Base-by-base conservation (phyloP, 2,113 vertebrate genomes). In the Dipodomys merriami region DNA sequence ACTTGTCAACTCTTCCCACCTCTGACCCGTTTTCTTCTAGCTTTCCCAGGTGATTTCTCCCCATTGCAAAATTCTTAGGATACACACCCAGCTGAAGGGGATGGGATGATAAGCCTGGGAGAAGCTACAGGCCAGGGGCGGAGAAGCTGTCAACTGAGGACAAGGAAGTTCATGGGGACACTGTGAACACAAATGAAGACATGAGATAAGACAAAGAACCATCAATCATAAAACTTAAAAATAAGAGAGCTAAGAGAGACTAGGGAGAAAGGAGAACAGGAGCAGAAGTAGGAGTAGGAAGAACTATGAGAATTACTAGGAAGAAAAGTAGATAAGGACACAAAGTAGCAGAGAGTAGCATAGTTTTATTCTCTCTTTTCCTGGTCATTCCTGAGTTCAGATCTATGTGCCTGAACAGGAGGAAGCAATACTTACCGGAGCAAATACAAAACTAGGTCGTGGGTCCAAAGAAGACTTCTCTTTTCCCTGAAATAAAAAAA, bases 81-180 rank as follows among this genome's bases (percentile, higher is more conserved):
- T 90, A 97, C 98, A 98, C 92, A 99, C 99, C 98, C 97, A 97
- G 2, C 91, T 84, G 86, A 99, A 97, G 77, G 98, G 96, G 83
- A 99, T 97, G 27, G 99, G 97, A 6, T 97, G 88, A 95, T 99
- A 99, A 11, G 82, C 69, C 96, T 99, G 99, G 62, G 97, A 94
- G 97, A 99, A 99, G 97, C 99, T 99, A 94, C 99, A 99, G 53
- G 99, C 99, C 33, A 97, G 29, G 27, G 93, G 15, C 19, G 68
- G 88, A 27, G 95, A 68, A 12, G 33, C 74, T 44, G 96, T 74
- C 89, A 99, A 82, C 96, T 98, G 98, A n/a, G 99, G 99, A 97
- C 99, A 99, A 6, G 91, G 88, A 95, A 97, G 96, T 74, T 99
- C 96, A 96, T 99, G 99, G 5, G 98, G 97, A 95, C 99, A 98